Percentiles rank a stretch among this genome's conserved stretches.
Evolutionary conservation across 2,113 vertebrate genomes (phyloP).

Genomic region (Rhipidura dahli): DNA sequence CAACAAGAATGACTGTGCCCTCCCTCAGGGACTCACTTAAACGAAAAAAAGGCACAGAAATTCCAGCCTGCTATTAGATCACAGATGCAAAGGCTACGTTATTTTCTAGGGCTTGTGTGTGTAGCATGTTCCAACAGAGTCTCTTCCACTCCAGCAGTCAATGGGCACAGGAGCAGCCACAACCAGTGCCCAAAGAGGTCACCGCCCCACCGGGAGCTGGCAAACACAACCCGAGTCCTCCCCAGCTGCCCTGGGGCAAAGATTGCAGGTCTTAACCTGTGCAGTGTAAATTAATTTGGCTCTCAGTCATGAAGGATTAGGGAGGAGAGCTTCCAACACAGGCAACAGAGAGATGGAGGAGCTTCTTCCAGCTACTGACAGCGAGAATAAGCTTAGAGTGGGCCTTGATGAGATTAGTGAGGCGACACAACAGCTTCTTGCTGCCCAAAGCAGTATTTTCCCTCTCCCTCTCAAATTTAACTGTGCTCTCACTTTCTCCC

Average conservation of each 20-base stretch:
- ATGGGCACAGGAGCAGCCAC: not conserved
- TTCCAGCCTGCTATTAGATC: not conserved
- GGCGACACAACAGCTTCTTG: not conserved
- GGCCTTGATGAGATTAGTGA: not conserved
- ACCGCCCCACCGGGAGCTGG: fast-evolving
- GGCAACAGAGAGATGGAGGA: not conserved
- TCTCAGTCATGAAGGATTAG: not conserved
- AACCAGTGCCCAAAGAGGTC: not conserved
- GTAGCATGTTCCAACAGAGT: not conserved
- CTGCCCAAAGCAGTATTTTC: not conserved
- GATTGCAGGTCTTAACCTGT: not conserved
- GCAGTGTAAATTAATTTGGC: not conserved
- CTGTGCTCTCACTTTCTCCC: not conserved
- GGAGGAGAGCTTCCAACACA: not conserved
- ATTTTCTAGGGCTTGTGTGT: not conserved
- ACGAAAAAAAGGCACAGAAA: not conserved
- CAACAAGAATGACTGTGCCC: not conserved
- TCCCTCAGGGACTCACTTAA: not conserved
- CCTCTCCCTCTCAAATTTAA: not conserved
- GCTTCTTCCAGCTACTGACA: not conserved
- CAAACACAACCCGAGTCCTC: not conserved
- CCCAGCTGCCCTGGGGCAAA: not conserved
- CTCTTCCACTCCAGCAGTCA: not conserved
- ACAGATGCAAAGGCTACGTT: not conserved
- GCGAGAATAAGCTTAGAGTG: not conserved